Conservation (phyloP, 2,888 invertebrate genomes). For the Lasioglossum villosulum region DNA sequence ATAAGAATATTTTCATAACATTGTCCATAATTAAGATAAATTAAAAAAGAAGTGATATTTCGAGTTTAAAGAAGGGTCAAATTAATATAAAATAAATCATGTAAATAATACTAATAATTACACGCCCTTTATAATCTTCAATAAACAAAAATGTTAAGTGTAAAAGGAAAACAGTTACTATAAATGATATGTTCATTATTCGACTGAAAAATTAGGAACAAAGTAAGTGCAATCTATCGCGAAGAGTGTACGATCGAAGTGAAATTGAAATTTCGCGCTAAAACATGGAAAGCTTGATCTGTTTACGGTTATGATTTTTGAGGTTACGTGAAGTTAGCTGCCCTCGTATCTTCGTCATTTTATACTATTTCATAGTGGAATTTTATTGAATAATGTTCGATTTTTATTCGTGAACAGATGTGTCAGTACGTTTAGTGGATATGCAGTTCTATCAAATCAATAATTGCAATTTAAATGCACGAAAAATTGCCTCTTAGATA, state of each 20-base stretch:
- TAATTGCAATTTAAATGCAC: conserved; percentile 29
- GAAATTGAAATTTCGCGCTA: conserved; percentile 73
- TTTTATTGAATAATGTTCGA: conserved; percentile 31
- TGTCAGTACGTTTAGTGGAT: conserved; percentile 11
- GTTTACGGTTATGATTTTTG: conserved; percentile 69
- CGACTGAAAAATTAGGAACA: neutral
- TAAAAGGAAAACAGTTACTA: neutral
- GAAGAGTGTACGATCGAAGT: neutral
- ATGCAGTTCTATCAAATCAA: conserved; percentile 23
- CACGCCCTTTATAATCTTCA: neutral
- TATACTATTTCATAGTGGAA: conserved; percentile 22
- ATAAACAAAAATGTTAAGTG: neutral
- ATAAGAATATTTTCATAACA: neutral
- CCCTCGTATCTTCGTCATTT: conserved; percentile 39
- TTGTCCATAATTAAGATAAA: neutral
- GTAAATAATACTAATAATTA: neutral
- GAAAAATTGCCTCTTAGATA: conserved; percentile 20
- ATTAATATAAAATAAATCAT: neutral
- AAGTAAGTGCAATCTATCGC: neutral
- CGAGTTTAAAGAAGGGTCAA: neutral
- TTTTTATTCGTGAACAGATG: conserved; percentile 20
- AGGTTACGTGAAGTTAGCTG: conserved; percentile 70
- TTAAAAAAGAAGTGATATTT: conserved; percentile 11
- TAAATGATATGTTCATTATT: neutral
- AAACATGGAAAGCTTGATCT: conserved; percentile 70